Base-by-base conservation (phyloP, 2,113 vertebrate genomes). In the Salvelinus namaycush region DNA sequence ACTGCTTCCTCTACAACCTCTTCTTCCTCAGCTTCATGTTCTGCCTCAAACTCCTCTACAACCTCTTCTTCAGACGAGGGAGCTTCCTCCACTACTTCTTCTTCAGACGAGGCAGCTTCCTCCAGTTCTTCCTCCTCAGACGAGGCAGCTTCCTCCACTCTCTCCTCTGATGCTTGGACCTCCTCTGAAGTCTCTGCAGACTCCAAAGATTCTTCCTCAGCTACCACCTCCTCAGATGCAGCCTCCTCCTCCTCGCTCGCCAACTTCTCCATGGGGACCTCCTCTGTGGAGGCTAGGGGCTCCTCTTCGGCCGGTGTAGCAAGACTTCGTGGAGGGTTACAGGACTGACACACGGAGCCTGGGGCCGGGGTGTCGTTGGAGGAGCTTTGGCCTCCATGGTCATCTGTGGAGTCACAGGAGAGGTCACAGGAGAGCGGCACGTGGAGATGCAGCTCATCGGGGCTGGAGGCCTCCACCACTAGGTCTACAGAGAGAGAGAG, bases 291-390 rank as follows among this genome's bases (percentile, higher is more conserved):
- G 20, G 22, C 13, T 16, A 59, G 51, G n/a, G 71, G n/a, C 22
- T 69, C 87, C 59, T 86, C 79, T 13, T 74, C 68, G 4, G 68
- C 29, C 0, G 69, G 68, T 2, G 78, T 1, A 3, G 71, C 78
- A 71, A 76, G 34, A 12, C 68, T 16, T 3, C 84, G 44, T 1
- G 74, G 67, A 0, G 89, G 54, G 34, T 66, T 81, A 79, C 93
- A 94, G 81, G 92, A 89, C 71, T 87, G 91, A 74, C 93, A 94
- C 69, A 92, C 65, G 0, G 84, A 18, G 82, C 86, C 59, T 0
- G 93, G 93, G 66, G 93, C 92, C 0, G 93, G 93, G 0, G 93
- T 94, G 83, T 94, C 93, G 0, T 94, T 94, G 67, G 93, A 94
- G 68, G 93, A 90, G 75, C 87, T 94, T 79, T 89, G 92, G 78